Conservation (phyloP, 1,140 invertebrate genomes). For the Venustaconcha ellipsiformis region DNA sequence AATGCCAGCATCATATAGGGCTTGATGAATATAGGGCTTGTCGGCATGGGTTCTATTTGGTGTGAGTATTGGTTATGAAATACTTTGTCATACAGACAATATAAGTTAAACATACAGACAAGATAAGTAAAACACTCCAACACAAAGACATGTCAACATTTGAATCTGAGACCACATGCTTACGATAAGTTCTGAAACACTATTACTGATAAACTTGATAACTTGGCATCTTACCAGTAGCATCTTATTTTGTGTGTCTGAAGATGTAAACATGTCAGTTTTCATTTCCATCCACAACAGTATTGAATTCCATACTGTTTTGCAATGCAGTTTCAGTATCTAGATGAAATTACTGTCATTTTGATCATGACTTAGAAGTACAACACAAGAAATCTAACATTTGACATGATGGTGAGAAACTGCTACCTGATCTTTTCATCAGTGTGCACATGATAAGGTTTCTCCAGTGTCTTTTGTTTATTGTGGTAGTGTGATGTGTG, state of each 20-base stretch:
- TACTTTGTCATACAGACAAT: no score
- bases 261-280: conserved; percentile 10
- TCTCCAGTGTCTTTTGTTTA: conserved; percentile 8
- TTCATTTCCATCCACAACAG: conserved; percentile 17
- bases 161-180: not conserved
- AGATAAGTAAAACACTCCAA: no score
- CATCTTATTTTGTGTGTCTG: conserved; percentile 26
- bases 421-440: conserved; percentile 16
- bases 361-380: not conserved
- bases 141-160: no score
- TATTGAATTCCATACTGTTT: conserved; percentile 3
- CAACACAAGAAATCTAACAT: conserved; percentile 5
- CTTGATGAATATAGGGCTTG: no score
- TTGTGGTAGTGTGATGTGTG: not conserved
- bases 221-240: no score
- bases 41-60: no score
- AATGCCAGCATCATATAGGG: no score
- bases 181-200: not conserved
- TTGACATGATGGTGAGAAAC: conserved; percentile 12
- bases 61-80: conserved; percentile 15
- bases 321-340: conserved; percentile 1
- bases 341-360: conserved; percentile 21
- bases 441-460: not conserved
- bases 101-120: no score
- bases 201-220: not conserved